Conservation (phyloP, 1,140 invertebrate genomes). For the Temnothorax curvispinosus region DNA sequence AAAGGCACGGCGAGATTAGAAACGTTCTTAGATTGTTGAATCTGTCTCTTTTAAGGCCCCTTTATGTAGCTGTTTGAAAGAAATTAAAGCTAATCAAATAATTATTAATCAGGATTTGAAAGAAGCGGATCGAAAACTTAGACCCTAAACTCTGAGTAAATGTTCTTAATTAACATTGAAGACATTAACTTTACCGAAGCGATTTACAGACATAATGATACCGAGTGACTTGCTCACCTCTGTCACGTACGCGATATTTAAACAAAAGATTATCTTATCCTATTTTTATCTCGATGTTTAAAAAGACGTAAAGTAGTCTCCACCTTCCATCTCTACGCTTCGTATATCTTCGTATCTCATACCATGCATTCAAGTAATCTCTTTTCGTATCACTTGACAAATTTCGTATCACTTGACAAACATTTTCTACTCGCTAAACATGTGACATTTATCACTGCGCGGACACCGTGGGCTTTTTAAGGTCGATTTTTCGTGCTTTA, state of each 20-base stretch:
- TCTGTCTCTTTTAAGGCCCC: neutral
- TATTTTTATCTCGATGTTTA: constrained; percentile 17
- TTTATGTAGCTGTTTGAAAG: neutral
- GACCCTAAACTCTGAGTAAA: neutral
- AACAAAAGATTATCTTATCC: neutral
- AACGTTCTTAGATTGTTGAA: neutral
- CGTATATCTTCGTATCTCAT: neutral
- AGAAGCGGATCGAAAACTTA: neutral
- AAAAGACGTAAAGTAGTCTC: constrained; percentile 2
- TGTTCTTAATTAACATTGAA: neutral
- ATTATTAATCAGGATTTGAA: neutral
- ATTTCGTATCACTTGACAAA: neutral
- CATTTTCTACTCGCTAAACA: neutral
- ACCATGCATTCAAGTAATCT: neutral
- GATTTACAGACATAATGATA: neutral
- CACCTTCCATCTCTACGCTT: neutral
- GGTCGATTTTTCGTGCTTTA: too few species aligned
- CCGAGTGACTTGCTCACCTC: neutral
- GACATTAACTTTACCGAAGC: neutral
- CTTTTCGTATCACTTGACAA: neutral
- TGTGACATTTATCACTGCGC: neutral
- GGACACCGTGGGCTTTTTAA: too few species aligned
- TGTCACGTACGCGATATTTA: neutral
- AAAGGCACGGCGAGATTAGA: neutral
- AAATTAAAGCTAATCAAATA: neutral